Evolutionary conservation across 2,888 invertebrate genomes (phyloP).

Genomic region (Bruchidius siliquastri): DNA sequence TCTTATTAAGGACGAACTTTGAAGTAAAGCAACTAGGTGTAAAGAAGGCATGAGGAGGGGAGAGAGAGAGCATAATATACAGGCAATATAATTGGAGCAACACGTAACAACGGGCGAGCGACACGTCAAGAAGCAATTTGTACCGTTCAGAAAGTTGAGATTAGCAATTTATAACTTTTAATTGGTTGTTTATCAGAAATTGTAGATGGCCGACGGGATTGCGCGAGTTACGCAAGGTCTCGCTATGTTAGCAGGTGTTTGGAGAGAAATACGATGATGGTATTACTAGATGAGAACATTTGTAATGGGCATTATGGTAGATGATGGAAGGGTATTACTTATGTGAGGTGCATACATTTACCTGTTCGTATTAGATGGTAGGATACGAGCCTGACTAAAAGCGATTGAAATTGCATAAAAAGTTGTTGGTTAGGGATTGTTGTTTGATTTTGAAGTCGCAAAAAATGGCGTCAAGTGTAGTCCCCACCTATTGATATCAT

Average conservation of each 20-base stretch:
- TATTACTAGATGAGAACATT: neutral
- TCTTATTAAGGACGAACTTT: neutral
- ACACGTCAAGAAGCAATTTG: neutral
- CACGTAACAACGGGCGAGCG: neutral
- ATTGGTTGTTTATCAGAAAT: conserved; percentile 9
- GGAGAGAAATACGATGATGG: neutral
- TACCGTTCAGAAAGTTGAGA: conserved; percentile 2
- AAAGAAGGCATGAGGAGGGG: neutral
- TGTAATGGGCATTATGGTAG: neutral
- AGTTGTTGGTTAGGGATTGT: too few relatives aligned
- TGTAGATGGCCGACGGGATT: conserved; percentile 4
- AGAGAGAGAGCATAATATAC: neutral
- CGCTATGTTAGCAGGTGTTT: neutral
- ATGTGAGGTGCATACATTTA: neutral
- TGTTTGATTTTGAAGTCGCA: too few relatives aligned
- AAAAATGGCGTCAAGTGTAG: too few relatives aligned
- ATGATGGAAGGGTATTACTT: neutral
- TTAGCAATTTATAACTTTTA: conserved; percentile 10
- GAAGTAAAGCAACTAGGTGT: neutral
- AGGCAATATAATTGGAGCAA: neutral
- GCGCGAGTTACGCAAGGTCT: neutral
- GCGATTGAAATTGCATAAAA: too few relatives aligned
- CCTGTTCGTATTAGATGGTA: neutral
- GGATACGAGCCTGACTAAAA: too few relatives aligned
- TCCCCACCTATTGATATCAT: too few relatives aligned